phyloP scores from a whole-genome alignment of 2,888 invertebrate genomes.

The Melipona bicolor region DNA sequence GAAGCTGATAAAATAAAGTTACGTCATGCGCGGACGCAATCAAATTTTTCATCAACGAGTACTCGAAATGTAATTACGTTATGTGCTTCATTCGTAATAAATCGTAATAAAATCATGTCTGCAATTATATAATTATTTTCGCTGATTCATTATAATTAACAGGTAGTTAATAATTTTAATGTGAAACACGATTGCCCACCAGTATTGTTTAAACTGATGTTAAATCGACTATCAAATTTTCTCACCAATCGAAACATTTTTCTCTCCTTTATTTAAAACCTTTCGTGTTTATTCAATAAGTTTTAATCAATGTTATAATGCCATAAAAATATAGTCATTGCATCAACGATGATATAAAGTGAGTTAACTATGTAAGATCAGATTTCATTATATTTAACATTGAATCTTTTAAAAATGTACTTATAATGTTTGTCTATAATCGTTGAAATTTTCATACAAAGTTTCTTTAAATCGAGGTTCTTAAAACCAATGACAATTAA shows the following conservation, averaged over 20 bases:
- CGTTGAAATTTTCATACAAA: background rate
- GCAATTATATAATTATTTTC: constrained; percentile 5
- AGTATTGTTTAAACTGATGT: background rate
- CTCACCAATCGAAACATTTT: background rate
- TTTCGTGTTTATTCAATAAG: background rate
- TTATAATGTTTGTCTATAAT: background rate
- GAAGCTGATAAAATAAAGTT: background rate
- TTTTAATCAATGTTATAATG: background rate
- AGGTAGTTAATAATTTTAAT: constrained; percentile 11
- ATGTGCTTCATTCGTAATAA: background rate
- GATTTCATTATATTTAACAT: background rate
- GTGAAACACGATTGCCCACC: background rate
- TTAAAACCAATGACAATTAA: no score
- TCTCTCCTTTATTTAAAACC: background rate
- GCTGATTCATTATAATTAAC: constrained; percentile 2
- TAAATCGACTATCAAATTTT: background rate
- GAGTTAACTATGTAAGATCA: background rate
- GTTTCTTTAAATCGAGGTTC: background rate
- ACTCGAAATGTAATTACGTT: background rate
- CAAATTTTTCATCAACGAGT: background rate
- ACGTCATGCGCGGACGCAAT: background rate
- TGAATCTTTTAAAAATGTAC: background rate
- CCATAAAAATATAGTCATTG: no score
- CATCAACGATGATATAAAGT: background rate
- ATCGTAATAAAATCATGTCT: constrained; percentile 12